Evolutionary conservation across 2,888 invertebrate genomes (phyloP).

Genomic region (Apotomis capreana): DNA sequence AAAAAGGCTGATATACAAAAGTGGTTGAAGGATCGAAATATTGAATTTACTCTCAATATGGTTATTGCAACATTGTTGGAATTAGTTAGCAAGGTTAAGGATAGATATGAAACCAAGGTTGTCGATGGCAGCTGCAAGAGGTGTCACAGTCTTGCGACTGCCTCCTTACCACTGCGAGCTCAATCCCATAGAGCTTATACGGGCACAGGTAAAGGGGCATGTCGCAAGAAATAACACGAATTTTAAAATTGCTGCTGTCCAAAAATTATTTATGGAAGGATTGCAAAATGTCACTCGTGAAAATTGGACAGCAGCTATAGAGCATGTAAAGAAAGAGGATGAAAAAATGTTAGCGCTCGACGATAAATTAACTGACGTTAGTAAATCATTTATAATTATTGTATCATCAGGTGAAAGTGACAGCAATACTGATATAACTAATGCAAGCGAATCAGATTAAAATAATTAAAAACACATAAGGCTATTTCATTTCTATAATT

Average conservation of each 20-base stretch:
- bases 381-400: not conserved
- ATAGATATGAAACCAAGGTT: not conserved
- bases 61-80: conserved; percentile 3
- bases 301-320: not conserved
- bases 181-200: conserved; percentile 14
- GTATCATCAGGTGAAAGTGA: not conserved
- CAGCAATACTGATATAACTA: not conserved
- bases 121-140: conserved; percentile 11
- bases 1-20: not conserved
- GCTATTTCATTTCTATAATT: too few species aligned
- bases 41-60: not conserved
- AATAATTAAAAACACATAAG: not conserved
- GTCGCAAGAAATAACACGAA: too few species aligned
- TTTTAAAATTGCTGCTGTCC: conserved; percentile 7
- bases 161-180: conserved; percentile 15
- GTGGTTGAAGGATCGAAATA: not conserved
- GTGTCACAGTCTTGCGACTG: conserved; percentile 6
- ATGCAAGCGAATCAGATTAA: not conserved
- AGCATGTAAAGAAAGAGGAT: not conserved
- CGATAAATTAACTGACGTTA: conserved; percentile 1
- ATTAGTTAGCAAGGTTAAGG: not conserved
- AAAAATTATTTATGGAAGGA: not conserved
- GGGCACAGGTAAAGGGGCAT: conserved; percentile 20
- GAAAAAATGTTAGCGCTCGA: not conserved
- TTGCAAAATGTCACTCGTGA: not conserved